Base-by-base conservation (phyloP, 2,113 vertebrate species). In the Ptilonorhynchus violaceus region DNA sequence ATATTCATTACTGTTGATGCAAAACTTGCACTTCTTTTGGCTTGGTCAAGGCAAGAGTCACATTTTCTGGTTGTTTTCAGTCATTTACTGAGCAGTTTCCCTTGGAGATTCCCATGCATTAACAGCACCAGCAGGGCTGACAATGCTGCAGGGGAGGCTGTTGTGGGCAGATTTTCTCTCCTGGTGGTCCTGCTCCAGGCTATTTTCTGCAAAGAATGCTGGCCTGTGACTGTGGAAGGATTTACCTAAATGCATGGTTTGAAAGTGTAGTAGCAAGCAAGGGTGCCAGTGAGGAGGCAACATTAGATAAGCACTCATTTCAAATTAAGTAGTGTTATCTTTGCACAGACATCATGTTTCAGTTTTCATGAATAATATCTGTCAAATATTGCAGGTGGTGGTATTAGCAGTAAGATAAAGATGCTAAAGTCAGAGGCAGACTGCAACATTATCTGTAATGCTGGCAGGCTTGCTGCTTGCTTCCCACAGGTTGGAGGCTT, bases 251-350 rank as follows among this genome's bases (percentile, higher is more conserved):
- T 49, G 53, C 37, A 58, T 55, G 2, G 1, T 55, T 94, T 81
- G 31, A 59, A 89, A 86, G 30, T 9, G 37, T 0, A 0, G 78
- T 53, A 70, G 68, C 58, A 70, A 85, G 49, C 42, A 76, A 90
- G 66, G 1, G 1, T 44, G 69, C 62, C 88, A 73, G n/a, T 2
- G 2, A 88, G 60, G 73, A 89, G 70, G 58, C 24, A 89, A 37
- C 23, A 19, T 68, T 41, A 75, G 85, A 85, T 95, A 96, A 92
- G 74, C 74, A 83, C 53, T 79, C 81, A 67, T 95, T 93, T 92
- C 70, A 83, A 85, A 85, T 63, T 27, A 50, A 47, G 30, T 49
- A 52, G 74, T 91, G 47, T 81, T 95, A 86, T 75, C 89, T 93
- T 72, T 76, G 69, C 37, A 79, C 37, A 76, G 78, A 78, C 79